phyloP scores from a whole-genome alignment of 1,140 invertebrate species.

The Spodoptera frugiperda region DNA sequence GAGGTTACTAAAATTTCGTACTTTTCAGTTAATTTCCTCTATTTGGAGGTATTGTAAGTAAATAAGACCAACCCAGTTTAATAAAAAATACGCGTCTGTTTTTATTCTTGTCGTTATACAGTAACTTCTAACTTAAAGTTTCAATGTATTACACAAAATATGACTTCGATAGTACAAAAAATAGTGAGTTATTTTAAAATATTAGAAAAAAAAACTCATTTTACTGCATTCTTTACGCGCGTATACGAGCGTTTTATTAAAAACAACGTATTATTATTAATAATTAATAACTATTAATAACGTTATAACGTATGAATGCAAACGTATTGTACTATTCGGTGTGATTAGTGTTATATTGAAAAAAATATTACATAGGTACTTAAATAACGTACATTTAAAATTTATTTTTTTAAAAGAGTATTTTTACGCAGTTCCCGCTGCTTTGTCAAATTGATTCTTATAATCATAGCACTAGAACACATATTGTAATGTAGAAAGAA shows the following conservation, averaged over 20 bases:
- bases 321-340: conserved; percentile 49
- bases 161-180: conserved; percentile 41
- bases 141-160: conserved; percentile 19
- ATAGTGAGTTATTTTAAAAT: conserved; percentile 19
- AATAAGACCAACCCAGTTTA: too few species aligned
- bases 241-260: conserved; percentile 8
- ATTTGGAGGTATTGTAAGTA: too few species aligned
- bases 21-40: too few species aligned
- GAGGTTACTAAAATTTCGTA: too few species aligned
- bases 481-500: conserved; percentile 39
- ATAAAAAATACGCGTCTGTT: too few species aligned
- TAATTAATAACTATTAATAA: conserved; percentile 40
- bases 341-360: conserved; percentile 31
- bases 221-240: conserved; percentile 38
- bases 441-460: conserved; percentile 45
- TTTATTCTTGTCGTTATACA: conserved; percentile 15
- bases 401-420: conserved; percentile 31
- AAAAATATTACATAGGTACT: conserved; percentile 14
- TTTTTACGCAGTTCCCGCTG: conserved; percentile 40
- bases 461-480: conserved; percentile 29
- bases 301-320: conserved; percentile 44
- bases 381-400: conserved; percentile 40
- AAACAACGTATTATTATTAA: conserved; percentile 18
- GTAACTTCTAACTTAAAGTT: conserved; percentile 18
- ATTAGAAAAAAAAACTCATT: conserved; percentile 33